These are phyloP conservation scores for Thripadectes ignobilis DNA, from an alignment of 2,797 vertebrate genomes.

Conservation along the genomic window DNA sequence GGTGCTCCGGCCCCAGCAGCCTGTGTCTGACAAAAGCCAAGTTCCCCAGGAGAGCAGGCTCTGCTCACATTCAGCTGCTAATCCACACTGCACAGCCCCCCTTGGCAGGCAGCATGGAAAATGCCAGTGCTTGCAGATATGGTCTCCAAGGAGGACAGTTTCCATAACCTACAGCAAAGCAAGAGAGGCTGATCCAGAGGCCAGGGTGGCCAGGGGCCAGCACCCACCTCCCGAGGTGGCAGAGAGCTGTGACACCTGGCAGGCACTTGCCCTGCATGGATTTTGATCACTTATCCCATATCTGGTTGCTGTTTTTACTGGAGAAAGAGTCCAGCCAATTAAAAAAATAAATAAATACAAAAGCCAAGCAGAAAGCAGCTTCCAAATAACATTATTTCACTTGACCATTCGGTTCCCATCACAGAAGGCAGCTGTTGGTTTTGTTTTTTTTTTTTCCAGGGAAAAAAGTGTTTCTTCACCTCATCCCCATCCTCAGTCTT, in stretches of 20 bases:
- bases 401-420: background rate
- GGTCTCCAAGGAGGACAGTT: slow-evolving; percentile 56
- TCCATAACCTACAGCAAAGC: slow-evolving; percentile 35
- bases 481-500: background rate
- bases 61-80: background rate
- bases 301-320: background rate
- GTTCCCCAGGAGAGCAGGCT: background rate
- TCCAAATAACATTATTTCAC: slow-evolving; percentile 15
- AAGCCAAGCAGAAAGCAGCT: background rate
- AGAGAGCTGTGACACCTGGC: background rate
- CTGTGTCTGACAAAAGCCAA: background rate
- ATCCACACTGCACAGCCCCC: background rate
- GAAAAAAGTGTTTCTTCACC: background rate
- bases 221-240: background rate
- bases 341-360: background rate
- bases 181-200: background rate
- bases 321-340: background rate
- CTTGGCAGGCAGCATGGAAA: slow-evolving; percentile 52
- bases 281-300: background rate
- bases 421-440: background rate
- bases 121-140: slow-evolving; percentile 29
- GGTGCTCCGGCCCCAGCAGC: background rate
- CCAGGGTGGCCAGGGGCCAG: background rate
- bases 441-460: rapidly evolving
- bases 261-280: background rate